Percentiles rank a stretch among this genome's conserved stretches.
phyloP scores from a whole-genome alignment of 2,888 invertebrate genomes.

The Helicoverpa assulta region DNA sequence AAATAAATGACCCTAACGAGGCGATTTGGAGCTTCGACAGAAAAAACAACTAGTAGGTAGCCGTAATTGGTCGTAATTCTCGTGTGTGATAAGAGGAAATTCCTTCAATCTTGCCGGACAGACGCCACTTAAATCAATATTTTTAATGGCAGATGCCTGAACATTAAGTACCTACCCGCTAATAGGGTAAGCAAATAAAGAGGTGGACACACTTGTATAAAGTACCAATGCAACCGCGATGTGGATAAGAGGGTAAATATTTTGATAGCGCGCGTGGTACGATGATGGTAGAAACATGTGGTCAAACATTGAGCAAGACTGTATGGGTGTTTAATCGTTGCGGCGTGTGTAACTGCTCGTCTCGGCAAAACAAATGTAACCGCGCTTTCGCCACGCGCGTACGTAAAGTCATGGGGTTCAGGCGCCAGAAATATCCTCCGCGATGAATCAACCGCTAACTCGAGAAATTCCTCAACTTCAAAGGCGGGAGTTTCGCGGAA shows the following conservation, averaged over 20 bases:
- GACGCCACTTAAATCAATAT: conserved; percentile 81
- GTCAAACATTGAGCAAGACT: conserved; percentile 88
- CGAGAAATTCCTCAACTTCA: conserved; percentile 85
- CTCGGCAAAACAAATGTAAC: conserved; percentile 78
- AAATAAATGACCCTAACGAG: conserved; percentile 85
- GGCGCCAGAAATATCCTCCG: conserved; percentile 80
- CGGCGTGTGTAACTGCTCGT: conserved; percentile 71
- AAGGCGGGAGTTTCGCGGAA: conserved; percentile 82
- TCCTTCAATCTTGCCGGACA: conserved; percentile 73
- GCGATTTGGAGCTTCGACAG: conserved; percentile 69
- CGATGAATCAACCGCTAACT: conserved; percentile 84
- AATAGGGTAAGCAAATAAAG: conserved; percentile 85
- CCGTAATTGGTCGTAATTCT: conserved; percentile 77
- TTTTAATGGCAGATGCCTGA: conserved; percentile 80
- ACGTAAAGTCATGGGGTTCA: conserved; percentile 66
- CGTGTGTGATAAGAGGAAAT: conserved; percentile 79
- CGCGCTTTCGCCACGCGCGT: conserved; percentile 76
- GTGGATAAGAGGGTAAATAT: conserved; percentile 89
- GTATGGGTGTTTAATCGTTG: conserved; percentile 78
- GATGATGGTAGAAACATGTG: conserved; percentile 83
- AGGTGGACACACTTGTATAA: conserved; percentile 81
- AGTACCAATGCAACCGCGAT: conserved; percentile 82
- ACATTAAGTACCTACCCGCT: conserved; percentile 83
- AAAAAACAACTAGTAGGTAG: conserved; percentile 80
- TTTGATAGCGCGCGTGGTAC: conserved; percentile 86